phyloP scores from a whole-genome alignment of 2,888 invertebrate species.

The Cheilosia urbana region DNA sequence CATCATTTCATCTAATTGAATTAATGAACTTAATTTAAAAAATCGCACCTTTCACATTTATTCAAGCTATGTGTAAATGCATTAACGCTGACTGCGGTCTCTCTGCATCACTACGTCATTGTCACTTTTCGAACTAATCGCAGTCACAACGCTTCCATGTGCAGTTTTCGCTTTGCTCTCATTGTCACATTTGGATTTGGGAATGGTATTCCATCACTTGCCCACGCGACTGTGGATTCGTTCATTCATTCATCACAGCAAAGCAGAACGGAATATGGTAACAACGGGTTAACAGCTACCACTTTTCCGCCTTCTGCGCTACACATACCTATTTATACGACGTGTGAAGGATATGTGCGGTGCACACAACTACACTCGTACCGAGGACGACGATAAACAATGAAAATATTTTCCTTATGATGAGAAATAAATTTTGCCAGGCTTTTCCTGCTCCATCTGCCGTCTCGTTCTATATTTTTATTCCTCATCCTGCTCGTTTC shows the following conservation, averaged over 20 bases:
- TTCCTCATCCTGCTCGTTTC: constrained; percentile 61
- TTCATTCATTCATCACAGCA: constrained; percentile 52
- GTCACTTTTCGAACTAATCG: too few species aligned
- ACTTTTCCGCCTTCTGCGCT: constrained; percentile 60
- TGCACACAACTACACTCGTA: constrained; percentile 42
- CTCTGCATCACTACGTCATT: too few species aligned
- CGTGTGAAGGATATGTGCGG: constrained; percentile 57
- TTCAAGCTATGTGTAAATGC: too few species aligned
- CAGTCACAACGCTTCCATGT: too few species aligned
- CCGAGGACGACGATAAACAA: constrained; percentile 68
- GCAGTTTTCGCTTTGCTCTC: too few species aligned
- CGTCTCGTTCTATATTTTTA: background rate
- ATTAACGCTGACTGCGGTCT: too few species aligned
- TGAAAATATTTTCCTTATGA: constrained; percentile 76
- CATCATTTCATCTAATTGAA: too few species aligned
- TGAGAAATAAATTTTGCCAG: constrained; percentile 69
- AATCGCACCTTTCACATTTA: too few species aligned
- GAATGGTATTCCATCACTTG: constrained; percentile 7
- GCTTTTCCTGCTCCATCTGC: constrained; percentile 31
- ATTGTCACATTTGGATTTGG: too few species aligned
- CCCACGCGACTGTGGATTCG: constrained; percentile 21
- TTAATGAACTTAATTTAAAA: too few species aligned
- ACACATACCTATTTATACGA: constrained; percentile 24
- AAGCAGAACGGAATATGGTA: constrained; percentile 52
- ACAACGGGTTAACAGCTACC: constrained; percentile 72